Conservation (phyloP, 2,113 vertebrate genomes). For the Catagonus wagneri region DNA sequence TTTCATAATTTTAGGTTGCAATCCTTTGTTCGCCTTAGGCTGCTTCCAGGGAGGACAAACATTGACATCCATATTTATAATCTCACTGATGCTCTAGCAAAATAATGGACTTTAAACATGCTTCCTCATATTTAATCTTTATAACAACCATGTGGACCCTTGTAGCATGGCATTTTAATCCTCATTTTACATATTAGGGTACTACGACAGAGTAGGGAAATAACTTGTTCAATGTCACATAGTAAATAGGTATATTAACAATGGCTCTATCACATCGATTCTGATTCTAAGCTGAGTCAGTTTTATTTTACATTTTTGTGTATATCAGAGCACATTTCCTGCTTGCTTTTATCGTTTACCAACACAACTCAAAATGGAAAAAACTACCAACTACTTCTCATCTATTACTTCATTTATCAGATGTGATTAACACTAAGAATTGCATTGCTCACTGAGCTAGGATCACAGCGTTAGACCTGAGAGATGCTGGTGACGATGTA, state of each 20-base stretch:
- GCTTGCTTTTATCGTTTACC: neutral
- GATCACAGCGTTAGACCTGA: neutral
- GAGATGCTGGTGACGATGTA: neutral
- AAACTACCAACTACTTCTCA: neutral
- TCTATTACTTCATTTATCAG: neutral
- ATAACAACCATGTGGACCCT: neutral
- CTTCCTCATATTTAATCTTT: neutral
- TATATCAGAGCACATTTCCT: neutral
- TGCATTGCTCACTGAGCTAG: neutral
- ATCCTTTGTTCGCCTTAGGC: neutral
- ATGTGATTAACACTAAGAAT: neutral
- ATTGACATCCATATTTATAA: neutral
- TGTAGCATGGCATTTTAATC: neutral
- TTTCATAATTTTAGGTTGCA: neutral
- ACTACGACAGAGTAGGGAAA: neutral
- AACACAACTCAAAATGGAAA: neutral
- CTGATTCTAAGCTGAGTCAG: neutral
- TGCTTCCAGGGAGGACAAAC: neutral
- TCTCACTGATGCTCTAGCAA: neutral
- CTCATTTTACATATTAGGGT: neutral
- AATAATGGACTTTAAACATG: neutral
- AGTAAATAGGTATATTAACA: neutral
- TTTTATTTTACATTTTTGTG: neutral
- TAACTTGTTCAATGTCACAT: neutral
- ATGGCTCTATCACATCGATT: neutral